Base-by-base conservation (phyloP, 2,797 vertebrate species). In the Molossus alvarezi region DNA sequence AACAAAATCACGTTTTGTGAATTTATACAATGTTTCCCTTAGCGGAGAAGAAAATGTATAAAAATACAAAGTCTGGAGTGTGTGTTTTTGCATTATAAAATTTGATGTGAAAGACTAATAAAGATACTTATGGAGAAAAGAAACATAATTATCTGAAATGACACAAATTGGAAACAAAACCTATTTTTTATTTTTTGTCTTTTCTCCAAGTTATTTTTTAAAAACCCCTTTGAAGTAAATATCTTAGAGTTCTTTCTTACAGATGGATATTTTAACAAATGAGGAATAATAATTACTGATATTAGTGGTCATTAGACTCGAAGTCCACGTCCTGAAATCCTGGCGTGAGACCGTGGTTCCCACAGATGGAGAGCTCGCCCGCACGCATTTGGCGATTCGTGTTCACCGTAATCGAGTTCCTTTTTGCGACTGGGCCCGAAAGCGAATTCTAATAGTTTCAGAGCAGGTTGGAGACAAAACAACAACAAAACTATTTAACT, bases 291-390 rank as follows among this genome's bases (percentile, higher is more conserved):
- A 25, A 48, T 77, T 62, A 23, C 23, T 71, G 41, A 45, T 88
- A 72, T 53, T 25, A 86, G 62, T 29, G 85, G 23, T 80, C 75
- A 77, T 75, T 75, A 57, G 81, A 67, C 80, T 93, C 41, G 83
- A 92, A 91, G 55, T 82, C 51, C 23, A 80, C 76, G 88, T 92
- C 72, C 60, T 64, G 13, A 94, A 87, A 83, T 45, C 80, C 57
- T 84, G 69, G 88, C 20, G 21, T 14, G 29, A 69, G 65, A 58
- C 58, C 27, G 5, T 64, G 8, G 12, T 79, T 90, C 90, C 67
- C 21, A 13, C 27, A 29, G 8, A 69, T 60, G 58, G 5, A 72
- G 45, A 60, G 71, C 77, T 11, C 73, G 55, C 29, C 37, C n/a
- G 64, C 8, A 9, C 14, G 71, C n/a, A 57, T 55, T 69, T 89